Conservation (phyloP, 1,140 invertebrate genomes). For the Drosophila trapezifrons region DNA sequence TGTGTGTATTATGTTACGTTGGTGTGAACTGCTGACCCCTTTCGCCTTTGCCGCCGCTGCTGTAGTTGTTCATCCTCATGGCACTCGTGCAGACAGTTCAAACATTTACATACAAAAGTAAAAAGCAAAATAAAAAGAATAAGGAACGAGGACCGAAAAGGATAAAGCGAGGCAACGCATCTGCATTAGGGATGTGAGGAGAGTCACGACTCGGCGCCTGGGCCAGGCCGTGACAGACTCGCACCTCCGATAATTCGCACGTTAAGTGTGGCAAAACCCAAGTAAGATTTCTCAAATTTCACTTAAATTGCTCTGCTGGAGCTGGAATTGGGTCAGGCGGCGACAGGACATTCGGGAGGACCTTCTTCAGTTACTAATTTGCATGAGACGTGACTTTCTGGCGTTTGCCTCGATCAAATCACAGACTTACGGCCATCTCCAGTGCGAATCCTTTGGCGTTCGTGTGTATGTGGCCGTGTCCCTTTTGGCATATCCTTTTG, state of each 20-base stretch:
- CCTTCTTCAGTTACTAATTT: slow-evolving; percentile 50
- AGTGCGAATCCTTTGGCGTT: slow-evolving; percentile 18
- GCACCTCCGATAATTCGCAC: slow-evolving; percentile 31
- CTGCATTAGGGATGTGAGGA: slow-evolving; percentile 48
- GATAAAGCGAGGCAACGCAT: slow-evolving; percentile 37
- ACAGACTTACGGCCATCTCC: slow-evolving; percentile 47
- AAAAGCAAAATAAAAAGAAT: slow-evolving; percentile 29
- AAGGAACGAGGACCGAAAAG: slow-evolving; percentile 23
- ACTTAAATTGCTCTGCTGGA: slow-evolving; percentile 13
- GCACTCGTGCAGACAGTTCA: slow-evolving; percentile 77
- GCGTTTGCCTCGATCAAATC: slow-evolving; percentile 48
- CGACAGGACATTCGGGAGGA: slow-evolving; percentile 24
- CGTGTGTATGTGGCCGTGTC: slow-evolving; percentile 25
- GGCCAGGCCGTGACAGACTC: slow-evolving; percentile 17
- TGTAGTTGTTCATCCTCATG: slow-evolving; percentile 59
- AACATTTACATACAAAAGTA: slow-evolving; percentile 73
- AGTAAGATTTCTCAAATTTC: slow-evolving; percentile 46
- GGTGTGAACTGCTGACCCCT: slow-evolving; percentile 64
- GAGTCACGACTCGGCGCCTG: slow-evolving; percentile 26
- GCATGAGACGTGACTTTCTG: slow-evolving; percentile 47
- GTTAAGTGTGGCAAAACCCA: slow-evolving; percentile 8
- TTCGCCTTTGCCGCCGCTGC: slow-evolving; percentile 32
- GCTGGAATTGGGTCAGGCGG: slow-evolving; percentile 23
- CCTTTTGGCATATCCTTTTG: slow-evolving; percentile 66
- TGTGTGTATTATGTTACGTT: slow-evolving; percentile 41